phyloP scores from a whole-genome alignment of 1,140 invertebrate species.

The Bombus haemorrhoidalis region DNA sequence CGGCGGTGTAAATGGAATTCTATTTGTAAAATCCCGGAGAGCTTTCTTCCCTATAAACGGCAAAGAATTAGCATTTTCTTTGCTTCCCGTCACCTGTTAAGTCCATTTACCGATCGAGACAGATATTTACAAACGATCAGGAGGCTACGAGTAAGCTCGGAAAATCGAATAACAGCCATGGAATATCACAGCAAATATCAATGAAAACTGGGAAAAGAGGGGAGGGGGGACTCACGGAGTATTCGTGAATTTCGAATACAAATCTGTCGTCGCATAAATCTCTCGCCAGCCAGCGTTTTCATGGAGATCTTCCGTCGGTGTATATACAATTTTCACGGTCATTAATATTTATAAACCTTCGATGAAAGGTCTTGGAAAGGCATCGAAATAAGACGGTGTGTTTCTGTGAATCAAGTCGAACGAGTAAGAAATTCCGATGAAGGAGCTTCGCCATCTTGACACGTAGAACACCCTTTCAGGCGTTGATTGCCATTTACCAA shows the following conservation, averaged over 20 bases:
- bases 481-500: not conserved
- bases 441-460: not conserved
- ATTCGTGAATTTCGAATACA: slow-evolving; percentile 27
- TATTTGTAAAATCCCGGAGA: not conserved
- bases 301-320: slow-evolving; percentile 14
- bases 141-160: not conserved
- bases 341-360: slow-evolving; percentile 50
- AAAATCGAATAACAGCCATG: slow-evolving; percentile 21
- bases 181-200: slow-evolving; percentile 38
- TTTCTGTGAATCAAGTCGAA: slow-evolving; percentile 8
- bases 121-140: not conserved
- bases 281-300: slow-evolving; percentile 10
- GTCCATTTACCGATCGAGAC: not conserved
- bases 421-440: not conserved
- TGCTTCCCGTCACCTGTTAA: not conserved
- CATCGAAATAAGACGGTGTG: slow-evolving; percentile 18
- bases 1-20: not conserved
- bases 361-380: not conserved
- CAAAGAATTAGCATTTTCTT: not conserved
- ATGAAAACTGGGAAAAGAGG: slow-evolving; percentile 9
- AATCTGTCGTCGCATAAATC: slow-evolving; percentile 35
- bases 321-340: slow-evolving; percentile 32
- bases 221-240: not conserved
- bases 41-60: not conserved
- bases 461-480: not conserved